phyloP scores from a whole-genome alignment of 2,113 vertebrate genomes.

The Rhinogobius similis region DNA sequence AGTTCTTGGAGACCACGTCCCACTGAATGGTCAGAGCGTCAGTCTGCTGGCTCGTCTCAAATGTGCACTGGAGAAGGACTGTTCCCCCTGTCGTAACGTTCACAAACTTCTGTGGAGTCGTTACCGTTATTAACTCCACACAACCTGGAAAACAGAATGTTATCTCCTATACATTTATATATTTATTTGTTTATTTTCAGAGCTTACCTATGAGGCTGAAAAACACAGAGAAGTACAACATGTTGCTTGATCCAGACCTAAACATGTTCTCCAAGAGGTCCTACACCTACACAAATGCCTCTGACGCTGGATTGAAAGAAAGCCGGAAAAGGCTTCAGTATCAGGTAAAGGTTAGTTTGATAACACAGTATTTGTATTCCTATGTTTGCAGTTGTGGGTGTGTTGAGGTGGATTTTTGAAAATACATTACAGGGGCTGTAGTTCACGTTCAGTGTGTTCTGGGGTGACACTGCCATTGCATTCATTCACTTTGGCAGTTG shows the following conservation, averaged over 20 bases:
- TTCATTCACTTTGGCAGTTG: slow-evolving; percentile 61
- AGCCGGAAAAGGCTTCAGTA: slow-evolving; percentile 2
- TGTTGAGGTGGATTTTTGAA: slow-evolving; percentile 35
- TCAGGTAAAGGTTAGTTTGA: slow-evolving; percentile 45
- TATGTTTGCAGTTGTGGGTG: slow-evolving; percentile 62
- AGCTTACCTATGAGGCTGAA: slow-evolving; percentile 38
- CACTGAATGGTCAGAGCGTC: slow-evolving; percentile 55
- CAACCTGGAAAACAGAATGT: slow-evolving; percentile 41
- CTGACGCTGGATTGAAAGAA: not conserved
- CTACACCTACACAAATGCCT: not conserved
- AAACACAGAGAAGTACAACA: slow-evolving; percentile 33
- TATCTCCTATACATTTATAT: no score
- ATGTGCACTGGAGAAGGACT: slow-evolving; percentile 51
- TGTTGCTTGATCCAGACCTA: slow-evolving; percentile 1
- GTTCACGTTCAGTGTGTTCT: not conserved
- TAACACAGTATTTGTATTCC: slow-evolving; percentile 57
- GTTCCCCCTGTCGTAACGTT: slow-evolving; percentile 51
- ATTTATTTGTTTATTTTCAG: not conserved
- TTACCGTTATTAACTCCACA: slow-evolving; percentile 55
- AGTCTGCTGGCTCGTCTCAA: slow-evolving; percentile 30
- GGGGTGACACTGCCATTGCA: slow-evolving; percentile 39
- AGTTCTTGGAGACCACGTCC: slow-evolving; percentile 39
- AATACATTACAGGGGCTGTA: not conserved
- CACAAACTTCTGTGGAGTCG: slow-evolving; percentile 35
- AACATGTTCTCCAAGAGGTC: not conserved